These are phyloP conservation scores for Anguilla anguilla DNA, from an alignment of 2,797 vertebrate genomes.

Conservation along the genomic window DNA sequence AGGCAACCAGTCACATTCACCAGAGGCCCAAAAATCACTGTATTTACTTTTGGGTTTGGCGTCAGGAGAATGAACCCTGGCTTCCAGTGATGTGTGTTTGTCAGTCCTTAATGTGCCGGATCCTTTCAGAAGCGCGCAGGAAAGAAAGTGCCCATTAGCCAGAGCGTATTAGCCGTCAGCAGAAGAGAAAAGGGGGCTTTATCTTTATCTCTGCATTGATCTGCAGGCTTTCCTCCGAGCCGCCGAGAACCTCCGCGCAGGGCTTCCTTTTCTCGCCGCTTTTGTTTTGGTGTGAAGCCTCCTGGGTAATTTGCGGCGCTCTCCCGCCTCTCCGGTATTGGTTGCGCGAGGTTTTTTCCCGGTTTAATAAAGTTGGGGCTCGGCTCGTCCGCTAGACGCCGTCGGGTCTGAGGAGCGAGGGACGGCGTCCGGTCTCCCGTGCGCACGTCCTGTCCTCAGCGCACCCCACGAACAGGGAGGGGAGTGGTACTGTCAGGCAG, in stretches of 20 bases:
- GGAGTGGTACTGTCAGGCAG: background rate
- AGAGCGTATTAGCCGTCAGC: background rate
- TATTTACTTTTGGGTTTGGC: background rate
- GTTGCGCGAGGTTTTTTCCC: background rate
- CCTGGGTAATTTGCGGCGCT: conserved; percentile 5
- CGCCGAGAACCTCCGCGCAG: background rate
- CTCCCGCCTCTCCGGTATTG: background rate
- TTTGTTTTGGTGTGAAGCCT: background rate
- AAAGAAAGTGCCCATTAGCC: background rate
- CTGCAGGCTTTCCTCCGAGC: background rate
- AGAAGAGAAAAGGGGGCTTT: background rate
- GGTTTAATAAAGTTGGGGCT: conserved; percentile 2
- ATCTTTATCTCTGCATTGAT: background rate
- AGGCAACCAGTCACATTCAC: background rate
- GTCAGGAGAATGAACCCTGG: background rate
- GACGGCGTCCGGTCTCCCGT: background rate
- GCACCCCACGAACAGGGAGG: background rate
- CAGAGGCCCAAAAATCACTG: background rate
- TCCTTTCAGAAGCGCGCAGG: background rate
- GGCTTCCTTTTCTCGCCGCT: background rate
- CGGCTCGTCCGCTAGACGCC: background rate
- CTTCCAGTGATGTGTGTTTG: background rate
- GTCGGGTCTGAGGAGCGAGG: background rate
- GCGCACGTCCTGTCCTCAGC: background rate
- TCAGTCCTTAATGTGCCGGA: background rate